These are phyloP conservation scores for Tyrophagus putrescentiae DNA, from an alignment of 1,140 invertebrate species.

Conservation along the genomic window DNA sequence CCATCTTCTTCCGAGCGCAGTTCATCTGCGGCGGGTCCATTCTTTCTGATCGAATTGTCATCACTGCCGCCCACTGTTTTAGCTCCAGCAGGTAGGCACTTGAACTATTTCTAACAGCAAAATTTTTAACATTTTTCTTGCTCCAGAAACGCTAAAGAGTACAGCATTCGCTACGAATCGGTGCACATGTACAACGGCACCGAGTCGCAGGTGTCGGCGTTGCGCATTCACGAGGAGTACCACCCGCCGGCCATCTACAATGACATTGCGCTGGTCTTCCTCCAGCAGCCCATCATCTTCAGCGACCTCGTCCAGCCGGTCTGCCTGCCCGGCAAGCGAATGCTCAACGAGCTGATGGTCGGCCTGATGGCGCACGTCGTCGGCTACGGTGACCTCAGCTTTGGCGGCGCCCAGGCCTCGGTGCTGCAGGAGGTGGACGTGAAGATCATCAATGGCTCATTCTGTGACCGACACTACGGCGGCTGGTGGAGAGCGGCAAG, in stretches of 20 bases:
- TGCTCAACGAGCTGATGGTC: background rate
- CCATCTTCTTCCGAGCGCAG: constrained; percentile 32
- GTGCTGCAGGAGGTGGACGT: constrained; percentile 7
- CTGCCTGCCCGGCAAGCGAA: constrained; percentile 8
- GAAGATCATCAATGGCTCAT: background rate
- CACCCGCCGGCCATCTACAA: constrained; percentile 5
- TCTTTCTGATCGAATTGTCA: constrained; percentile 73
- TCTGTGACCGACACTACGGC: constrained; percentile 9
- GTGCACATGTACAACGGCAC: background rate
- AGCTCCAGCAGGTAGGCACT: constrained; percentile 28
- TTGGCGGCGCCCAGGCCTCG: background rate
- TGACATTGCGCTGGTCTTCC: constrained; percentile 20
- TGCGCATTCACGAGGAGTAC: constrained; percentile 8
- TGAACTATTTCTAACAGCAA: background rate
- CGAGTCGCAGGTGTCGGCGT: background rate
- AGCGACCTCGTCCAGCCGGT: background rate
- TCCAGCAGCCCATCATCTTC: constrained; percentile 4
- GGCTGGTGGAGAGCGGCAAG: background rate
- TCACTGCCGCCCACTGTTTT: constrained; percentile 43
- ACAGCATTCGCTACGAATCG: constrained; percentile 34
- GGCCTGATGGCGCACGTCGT: background rate
- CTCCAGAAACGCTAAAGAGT: constrained; percentile 3
- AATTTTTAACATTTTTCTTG: constrained; percentile 50
- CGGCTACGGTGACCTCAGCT: constrained; percentile 8
- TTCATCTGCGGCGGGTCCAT: constrained; percentile 63